Evolutionary conservation across 2,113 vertebrate genomes (phyloP).

Genomic region (Esox niger): DNA sequence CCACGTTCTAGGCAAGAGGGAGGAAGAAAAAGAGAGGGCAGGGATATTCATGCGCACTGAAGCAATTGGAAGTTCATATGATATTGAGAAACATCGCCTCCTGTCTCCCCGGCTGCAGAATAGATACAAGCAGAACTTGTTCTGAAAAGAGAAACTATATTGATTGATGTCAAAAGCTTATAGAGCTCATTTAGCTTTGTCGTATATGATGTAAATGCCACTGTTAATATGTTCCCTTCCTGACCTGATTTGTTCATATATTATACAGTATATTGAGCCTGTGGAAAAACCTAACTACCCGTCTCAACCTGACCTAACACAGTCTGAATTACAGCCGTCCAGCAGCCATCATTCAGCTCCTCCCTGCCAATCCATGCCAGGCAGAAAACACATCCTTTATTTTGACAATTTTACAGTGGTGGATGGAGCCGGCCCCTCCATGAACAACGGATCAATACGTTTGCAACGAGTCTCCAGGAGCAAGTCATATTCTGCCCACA

Average conservation of each 20-base stretch:
- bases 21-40: slow-evolving; percentile 37
- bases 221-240: slow-evolving; percentile 45
- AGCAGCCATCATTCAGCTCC: slow-evolving; percentile 40
- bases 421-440: slow-evolving; percentile 30
- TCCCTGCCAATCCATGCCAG: slow-evolving; percentile 38
- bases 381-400: slow-evolving; percentile 41
- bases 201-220: slow-evolving; percentile 51
- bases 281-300: slow-evolving; percentile 17
- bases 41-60: slow-evolving; percentile 38
- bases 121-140: slow-evolving; percentile 42
- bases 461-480: slow-evolving; percentile 50
- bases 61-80: slow-evolving; percentile 44
- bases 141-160: slow-evolving; percentile 46
- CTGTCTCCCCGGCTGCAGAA: slow-evolving; percentile 23
- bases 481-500: slow-evolving; percentile 47
- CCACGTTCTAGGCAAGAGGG: slow-evolving; percentile 17
- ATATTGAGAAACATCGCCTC: slow-evolving; percentile 30
- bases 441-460: slow-evolving; percentile 58
- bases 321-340: slow-evolving; percentile 37
- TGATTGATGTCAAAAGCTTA: slow-evolving; percentile 56
- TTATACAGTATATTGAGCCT: slow-evolving; percentile 41
- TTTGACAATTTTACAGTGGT: slow-evolving; percentile 48
- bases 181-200: slow-evolving; percentile 54
- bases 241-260: slow-evolving; percentile 43
- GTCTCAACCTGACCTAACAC: slow-evolving; percentile 27